Evolutionary conservation across 2,888 invertebrate genomes (phyloP).

Genomic region (Onthophagus sagittarius): DNA sequence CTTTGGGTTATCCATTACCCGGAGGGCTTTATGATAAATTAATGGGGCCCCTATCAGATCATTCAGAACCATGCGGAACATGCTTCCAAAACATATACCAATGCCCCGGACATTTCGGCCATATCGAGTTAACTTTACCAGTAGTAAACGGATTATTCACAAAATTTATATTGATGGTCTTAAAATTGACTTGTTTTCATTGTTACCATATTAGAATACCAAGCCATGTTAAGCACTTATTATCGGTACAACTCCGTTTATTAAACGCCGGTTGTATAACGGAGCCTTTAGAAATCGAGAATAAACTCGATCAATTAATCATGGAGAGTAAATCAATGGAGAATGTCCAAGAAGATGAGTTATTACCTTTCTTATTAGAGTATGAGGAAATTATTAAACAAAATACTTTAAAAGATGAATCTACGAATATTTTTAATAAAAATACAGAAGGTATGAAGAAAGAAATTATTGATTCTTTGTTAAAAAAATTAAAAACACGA

Average conservation of each 20-base stretch:
- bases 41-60: constrained; percentile 62
- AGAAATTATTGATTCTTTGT: constrained; percentile 34
- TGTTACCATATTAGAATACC: constrained; percentile 69
- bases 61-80: constrained; percentile 72
- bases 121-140: constrained; percentile 84
- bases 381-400: constrained; percentile 25
- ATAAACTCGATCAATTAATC: constrained; percentile 33
- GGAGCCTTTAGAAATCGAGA: constrained; percentile 63
- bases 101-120: constrained; percentile 93
- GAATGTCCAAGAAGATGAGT: constrained; percentile 35
- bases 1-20: constrained; percentile 72
- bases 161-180: constrained; percentile 63
- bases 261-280: constrained; percentile 71
- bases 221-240: constrained; percentile 45
- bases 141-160: constrained; percentile 90
- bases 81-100: constrained; percentile 64
- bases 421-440: constrained; percentile 35
- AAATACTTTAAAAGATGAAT: constrained; percentile 31
- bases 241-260: constrained; percentile 64
- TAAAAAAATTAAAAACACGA: constrained; percentile 42
- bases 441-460: constrained; percentile 40
- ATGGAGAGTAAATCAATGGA: constrained; percentile 32
- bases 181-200: constrained; percentile 65
- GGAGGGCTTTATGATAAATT: constrained; percentile 89
- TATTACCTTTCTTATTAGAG: constrained; percentile 6